phyloP scores from a whole-genome alignment of 1,140 invertebrate species.

The Pemphigus obesinymphae region DNA sequence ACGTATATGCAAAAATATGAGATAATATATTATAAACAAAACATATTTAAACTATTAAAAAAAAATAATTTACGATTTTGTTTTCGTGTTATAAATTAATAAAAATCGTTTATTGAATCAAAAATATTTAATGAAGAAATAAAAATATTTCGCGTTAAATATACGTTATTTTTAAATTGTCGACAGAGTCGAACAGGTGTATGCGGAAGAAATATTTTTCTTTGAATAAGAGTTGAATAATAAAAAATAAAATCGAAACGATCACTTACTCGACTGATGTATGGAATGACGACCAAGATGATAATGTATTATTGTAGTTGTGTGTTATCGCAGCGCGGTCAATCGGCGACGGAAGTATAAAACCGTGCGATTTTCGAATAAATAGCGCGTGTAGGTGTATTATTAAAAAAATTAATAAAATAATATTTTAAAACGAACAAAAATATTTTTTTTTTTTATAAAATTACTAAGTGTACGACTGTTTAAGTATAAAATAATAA shows the following conservation, averaged over 20 bases:
- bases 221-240: background rate
- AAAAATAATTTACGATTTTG: no score
- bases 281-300: background rate
- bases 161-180: no score
- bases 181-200: background rate
- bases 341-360: background rate
- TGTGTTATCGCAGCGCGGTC: background rate
- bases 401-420: background rate
- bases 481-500: background rate
- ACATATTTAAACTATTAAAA: background rate
- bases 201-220: background rate
- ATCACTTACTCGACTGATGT: constrained; percentile 22
- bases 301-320: background rate
- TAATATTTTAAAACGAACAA: background rate
- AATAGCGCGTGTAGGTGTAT: no score
- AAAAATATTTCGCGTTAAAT: no score
- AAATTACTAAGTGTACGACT: no score
- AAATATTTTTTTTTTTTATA: no score
- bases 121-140: background rate
- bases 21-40: no score
- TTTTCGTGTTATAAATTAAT: background rate
- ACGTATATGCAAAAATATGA: no score
- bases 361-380: no score
- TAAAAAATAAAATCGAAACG: background rate
- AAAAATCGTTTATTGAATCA: no score